Evolutionary conservation across 2,888 invertebrate species (phyloP).

Genomic region (Himalopsyche anomala): DNA sequence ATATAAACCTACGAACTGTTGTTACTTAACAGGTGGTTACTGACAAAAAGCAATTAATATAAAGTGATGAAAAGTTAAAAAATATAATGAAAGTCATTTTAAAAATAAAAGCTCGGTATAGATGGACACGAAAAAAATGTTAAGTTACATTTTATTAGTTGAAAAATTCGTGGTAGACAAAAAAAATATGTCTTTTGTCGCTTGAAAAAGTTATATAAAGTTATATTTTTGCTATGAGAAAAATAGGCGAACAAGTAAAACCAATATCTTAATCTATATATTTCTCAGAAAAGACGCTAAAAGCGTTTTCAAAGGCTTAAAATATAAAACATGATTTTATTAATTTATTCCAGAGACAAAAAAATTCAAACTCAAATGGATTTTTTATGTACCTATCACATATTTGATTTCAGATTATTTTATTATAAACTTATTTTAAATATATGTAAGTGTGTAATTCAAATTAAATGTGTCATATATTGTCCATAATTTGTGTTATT

Average conservation of each 20-base stretch:
- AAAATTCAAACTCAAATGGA: not conserved
- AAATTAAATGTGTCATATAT: too few relatives aligned
- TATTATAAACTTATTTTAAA: too few relatives aligned
- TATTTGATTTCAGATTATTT: not conserved
- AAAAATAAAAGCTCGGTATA: not conserved
- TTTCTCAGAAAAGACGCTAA: constrained; percentile 28
- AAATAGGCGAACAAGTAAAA: not conserved
- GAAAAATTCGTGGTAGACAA: not conserved
- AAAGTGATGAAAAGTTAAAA: too few relatives aligned
- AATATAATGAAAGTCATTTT: too few relatives aligned
- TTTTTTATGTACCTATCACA: not conserved
- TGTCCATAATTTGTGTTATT: too few relatives aligned
- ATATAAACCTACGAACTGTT: too few relatives aligned
- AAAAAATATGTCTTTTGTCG: not conserved
- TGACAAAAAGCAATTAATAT: too few relatives aligned
- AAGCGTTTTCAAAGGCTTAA: constrained; percentile 12
- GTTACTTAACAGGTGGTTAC: too few relatives aligned
- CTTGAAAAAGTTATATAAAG: not conserved
- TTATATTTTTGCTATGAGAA: not conserved
- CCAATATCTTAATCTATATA: constrained; percentile 23
- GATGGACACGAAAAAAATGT: not conserved
- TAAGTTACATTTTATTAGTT: not conserved
- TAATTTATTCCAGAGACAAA: constrained; percentile 38
- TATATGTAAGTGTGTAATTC: too few relatives aligned
- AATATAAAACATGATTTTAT: constrained; percentile 1